A percentile compares a stretch with the other conserved stretches of the same genome.
phyloP scores from a whole-genome alignment of 2,113 vertebrate species.

The Ornithorhynchus anatinus region DNA sequence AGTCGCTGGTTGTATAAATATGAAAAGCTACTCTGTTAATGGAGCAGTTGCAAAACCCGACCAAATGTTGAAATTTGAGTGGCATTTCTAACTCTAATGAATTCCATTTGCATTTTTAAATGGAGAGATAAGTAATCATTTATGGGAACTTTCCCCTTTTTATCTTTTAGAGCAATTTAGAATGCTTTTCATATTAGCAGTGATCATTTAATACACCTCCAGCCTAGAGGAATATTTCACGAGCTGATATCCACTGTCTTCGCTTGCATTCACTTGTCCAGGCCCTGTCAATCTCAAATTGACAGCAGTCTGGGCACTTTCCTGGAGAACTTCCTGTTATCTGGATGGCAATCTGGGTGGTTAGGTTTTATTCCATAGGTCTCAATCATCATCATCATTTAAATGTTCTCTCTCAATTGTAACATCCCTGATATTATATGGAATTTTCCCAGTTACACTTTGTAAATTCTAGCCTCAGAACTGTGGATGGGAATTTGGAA shows the following conservation, averaged over 20 bases:
- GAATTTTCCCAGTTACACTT: slow-evolving; percentile 45
- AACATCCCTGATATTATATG: slow-evolving; percentile 52
- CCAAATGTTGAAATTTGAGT: slow-evolving; percentile 43
- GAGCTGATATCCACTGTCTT: background rate
- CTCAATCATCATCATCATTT: slow-evolving; percentile 52
- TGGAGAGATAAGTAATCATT: slow-evolving; percentile 45
- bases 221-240: slow-evolving; percentile 20
- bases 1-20: slow-evolving; percentile 43
- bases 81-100: slow-evolving; percentile 22
- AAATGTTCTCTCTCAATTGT: slow-evolving; percentile 49
- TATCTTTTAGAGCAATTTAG: slow-evolving; percentile 45
- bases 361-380: slow-evolving; percentile 24
- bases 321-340: slow-evolving; percentile 51
- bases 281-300: slow-evolving; percentile 42
- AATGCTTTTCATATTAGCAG: slow-evolving; percentile 27
- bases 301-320: slow-evolving; percentile 19
- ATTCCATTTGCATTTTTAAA: slow-evolving; percentile 31
- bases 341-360: slow-evolving; percentile 30
- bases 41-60: slow-evolving; percentile 27
- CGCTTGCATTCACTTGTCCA: background rate
- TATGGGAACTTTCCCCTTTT: slow-evolving; percentile 40
- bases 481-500: slow-evolving; percentile 48
- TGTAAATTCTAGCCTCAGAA: slow-evolving; percentile 38
- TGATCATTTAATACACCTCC: slow-evolving; percentile 29
- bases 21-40: slow-evolving; percentile 42